Conservation (phyloP, 1,140 invertebrate species). For the Berghia stephanieae region DNA sequence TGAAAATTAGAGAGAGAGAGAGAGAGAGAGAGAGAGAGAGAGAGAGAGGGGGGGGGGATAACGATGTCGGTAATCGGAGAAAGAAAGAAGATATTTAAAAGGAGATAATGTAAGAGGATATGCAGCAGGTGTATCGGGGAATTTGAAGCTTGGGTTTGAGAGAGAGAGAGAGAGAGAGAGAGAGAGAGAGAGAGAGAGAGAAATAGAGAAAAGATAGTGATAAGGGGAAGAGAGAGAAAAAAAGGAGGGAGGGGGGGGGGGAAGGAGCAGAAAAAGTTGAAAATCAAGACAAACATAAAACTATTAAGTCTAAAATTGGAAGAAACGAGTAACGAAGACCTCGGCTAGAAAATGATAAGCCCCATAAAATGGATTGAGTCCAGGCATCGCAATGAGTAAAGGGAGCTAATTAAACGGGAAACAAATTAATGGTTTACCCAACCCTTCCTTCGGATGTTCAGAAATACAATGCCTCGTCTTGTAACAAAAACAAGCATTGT, state of each 20-base stretch:
- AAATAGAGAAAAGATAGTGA: background rate
- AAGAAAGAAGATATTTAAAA: background rate
- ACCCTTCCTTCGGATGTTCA: no score
- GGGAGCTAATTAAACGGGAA: no score
- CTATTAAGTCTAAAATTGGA: background rate
- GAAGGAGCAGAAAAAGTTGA: background rate
- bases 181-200: conserved; percentile 28
- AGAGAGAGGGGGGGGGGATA: conserved; percentile 18
- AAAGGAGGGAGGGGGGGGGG: background rate
- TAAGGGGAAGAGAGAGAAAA: background rate
- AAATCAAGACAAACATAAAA: background rate
- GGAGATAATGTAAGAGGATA: background rate
- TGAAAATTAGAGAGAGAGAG: background rate
- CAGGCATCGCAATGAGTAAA: background rate
- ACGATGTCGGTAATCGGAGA: background rate
- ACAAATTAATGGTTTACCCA: no score
- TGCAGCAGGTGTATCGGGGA: background rate
- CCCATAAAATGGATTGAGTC: background rate
- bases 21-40: conserved; percentile 20
- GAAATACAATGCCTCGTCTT: no score
- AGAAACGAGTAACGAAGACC: background rate
- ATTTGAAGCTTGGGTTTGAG: background rate
- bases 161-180: conserved; percentile 12
- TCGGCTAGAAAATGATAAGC: background rate
- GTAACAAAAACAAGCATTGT: no score